Base-by-base conservation (phyloP, 2,797 vertebrate species). In the Sandelia bainsii region DNA sequence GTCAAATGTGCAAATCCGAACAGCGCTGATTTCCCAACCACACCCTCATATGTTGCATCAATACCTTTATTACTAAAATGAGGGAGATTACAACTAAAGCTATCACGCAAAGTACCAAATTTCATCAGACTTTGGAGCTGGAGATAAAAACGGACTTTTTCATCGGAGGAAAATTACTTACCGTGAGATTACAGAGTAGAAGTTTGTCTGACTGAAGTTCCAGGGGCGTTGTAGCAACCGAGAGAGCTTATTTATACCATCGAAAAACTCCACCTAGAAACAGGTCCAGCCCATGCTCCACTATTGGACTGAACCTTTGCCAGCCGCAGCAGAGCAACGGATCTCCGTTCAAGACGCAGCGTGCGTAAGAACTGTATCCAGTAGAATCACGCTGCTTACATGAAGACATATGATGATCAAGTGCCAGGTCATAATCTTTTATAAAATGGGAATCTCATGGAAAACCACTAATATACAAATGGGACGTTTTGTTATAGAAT, bases 191-290 rank as follows among this genome's bases (percentile, higher is more conserved):
- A 49, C 22, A 57, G 4, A 8, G 44, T 52, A 63, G 49, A 72
- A 69, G 65, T 42, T 34, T 13, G 76, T 79, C 49, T 77, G 42
- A 60, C 23, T 54, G 69, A 74, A 72, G 20, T 72, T 83, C 44
- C 71, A 81, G 87, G 75, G 84, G 42, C 72, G 73, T 53, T 69
- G 23, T 16, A 32, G 10, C 0, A 13, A 6, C 62, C 20, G 7
- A 68, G 17, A 40, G 23, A 40, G 34, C 49, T 3, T 80, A 84
- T 93, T 89, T 93, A 93, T 93, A 90, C 69, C 0, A 46, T 14
- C 10, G 49, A 62, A 13, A 85, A 82, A 89, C 93, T 78, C 77
- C 93, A 92, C 93, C 93, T 93, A 82, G 83, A 59, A 64, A 76
- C 70, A 12, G 48, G 80, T 27, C 42, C 88, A 54, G 79, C 89